Percentiles rank a stretch among this genome's conserved stretches.
Evolutionary conservation across 2,113 vertebrate species (phyloP).

Genomic region (Athene cunicularia): DNA sequence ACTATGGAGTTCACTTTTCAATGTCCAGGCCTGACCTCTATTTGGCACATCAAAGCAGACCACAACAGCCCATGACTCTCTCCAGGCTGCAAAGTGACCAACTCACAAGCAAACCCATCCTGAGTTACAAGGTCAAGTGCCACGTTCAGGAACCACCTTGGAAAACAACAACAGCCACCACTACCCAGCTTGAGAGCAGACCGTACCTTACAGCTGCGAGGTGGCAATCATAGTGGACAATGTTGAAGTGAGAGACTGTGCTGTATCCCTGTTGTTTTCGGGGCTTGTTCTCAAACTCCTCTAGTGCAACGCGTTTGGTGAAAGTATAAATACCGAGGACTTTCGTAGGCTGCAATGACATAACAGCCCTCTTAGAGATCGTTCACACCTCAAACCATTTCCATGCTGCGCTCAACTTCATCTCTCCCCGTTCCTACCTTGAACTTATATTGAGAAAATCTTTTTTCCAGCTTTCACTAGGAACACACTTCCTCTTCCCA

Average conservation of each 20-base stretch:
- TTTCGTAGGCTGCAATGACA: constrained; percentile 87
- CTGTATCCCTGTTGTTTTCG: constrained; percentile 98
- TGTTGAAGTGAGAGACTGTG: constrained; percentile 99
- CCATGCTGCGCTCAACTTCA: background rate
- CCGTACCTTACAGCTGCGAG: constrained; percentile 92
- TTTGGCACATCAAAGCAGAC: background rate
- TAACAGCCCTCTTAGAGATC: background rate
- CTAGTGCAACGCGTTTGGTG: constrained; percentile 94
- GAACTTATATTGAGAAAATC: background rate
- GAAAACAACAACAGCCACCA: background rate
- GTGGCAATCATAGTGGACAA: constrained; percentile 99
- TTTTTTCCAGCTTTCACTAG: background rate
- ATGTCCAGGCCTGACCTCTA: background rate
- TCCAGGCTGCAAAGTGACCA: background rate
- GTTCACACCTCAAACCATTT: background rate
- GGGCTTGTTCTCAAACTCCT: constrained; percentile 96
- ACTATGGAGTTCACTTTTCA: background rate
- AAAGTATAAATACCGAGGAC: constrained; percentile 98
- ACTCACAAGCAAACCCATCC: background rate
- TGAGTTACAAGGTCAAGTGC: background rate
- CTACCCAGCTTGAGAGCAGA: background rate
- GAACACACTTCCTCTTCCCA: background rate
- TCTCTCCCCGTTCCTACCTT: background rate
- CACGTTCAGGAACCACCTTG: accelerated
- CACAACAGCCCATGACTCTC: background rate